A percentile compares a stretch with the other conserved stretches of the same genome.
These are phyloP conservation scores for Crenuchus spilurus DNA, from an alignment of 2,797 vertebrate genomes.

Conservation along the genomic window DNA sequence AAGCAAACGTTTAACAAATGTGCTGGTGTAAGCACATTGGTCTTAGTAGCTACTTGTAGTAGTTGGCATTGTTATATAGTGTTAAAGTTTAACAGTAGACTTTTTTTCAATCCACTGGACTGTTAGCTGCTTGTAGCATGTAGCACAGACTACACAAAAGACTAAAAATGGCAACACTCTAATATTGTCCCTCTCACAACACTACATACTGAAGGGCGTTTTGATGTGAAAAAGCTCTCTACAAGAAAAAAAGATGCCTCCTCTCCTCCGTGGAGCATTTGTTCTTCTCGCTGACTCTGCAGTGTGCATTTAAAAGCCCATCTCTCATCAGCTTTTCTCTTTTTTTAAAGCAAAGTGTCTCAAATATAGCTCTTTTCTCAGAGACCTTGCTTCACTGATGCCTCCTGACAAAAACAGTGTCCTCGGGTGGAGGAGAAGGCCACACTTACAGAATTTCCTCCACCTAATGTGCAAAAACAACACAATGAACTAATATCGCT, in stretches of 20 bases:
- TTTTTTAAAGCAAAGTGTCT: slow-evolving; percentile 1
- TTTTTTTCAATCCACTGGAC: too few relatives aligned
- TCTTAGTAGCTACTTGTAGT: too few relatives aligned
- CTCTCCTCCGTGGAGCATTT: slow-evolving; percentile 2
- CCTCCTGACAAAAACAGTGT: background rate
- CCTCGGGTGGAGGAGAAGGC: background rate
- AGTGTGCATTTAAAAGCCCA: slow-evolving; percentile 15
- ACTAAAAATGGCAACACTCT: too few relatives aligned
- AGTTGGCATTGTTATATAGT: too few relatives aligned
- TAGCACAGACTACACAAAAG: too few relatives aligned
- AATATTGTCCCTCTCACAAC: background rate
- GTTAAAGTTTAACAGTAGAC: too few relatives aligned
- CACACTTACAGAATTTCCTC: too few relatives aligned
- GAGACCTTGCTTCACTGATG: slow-evolving; percentile 16
- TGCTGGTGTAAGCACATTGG: too few relatives aligned
- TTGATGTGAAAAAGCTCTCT: background rate
- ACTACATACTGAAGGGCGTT: background rate
- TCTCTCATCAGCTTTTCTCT: slow-evolving; percentile 12
- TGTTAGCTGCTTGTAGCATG: too few relatives aligned
- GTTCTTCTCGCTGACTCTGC: slow-evolving; percentile 27
- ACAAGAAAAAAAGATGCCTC: background rate
- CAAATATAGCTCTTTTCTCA: slow-evolving; percentile 15
- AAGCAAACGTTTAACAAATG: too few relatives aligned
- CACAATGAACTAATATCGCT: too few relatives aligned
- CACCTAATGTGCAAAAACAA: too few relatives aligned